Base-by-base conservation (phyloP, 2,797 vertebrate species). In the Acanthis flammea region DNA sequence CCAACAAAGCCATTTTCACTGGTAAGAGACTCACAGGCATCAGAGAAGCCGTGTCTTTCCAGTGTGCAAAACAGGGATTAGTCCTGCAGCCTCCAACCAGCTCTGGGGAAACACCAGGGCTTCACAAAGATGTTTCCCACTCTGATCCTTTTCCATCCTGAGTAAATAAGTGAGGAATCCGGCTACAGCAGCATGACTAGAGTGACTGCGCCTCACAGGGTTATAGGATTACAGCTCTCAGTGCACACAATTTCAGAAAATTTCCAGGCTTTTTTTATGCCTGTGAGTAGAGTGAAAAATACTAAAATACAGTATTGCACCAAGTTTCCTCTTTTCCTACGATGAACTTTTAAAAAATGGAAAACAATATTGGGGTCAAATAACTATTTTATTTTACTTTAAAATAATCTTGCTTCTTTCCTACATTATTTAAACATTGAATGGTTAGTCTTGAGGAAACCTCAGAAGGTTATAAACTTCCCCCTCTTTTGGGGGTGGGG, bases 401-500 rank as follows among this genome's bases (percentile, higher is more conserved):
- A 74, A 77, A 67, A 33, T 19, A 33, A 61, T 77, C 19, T 68
- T 58, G 18, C 42, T 90, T 80, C 6, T 82, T 81, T 75, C 48
- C 5, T 22, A 47, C 4, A 8, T 44, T 75, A 65, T 84, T 88
- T 78, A 88, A 89, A 7, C 2, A 17, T 51, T 70, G 33, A 62
- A 61, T 70, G 6, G 5, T 65, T 54, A 80, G 33, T 75, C 65
- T 60, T 72, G 7, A 63, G 13, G 25, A 78, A 84, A 90, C 7
- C 1, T 2, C 18, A 9, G 27, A 61, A 37, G 2, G 7, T 9
- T 71, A 13, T 22, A 87, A 70, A 62, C 14, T 74, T 78, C 31
- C 19, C 9, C 19, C 2, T 23, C 0, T 53, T 7, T 37, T 16
- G 17, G 3, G 4, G 5, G 2, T 1, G 27, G 10, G 2, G 4